A percentile compares a stretch with the other conserved stretches of the same genome.
Evolutionary conservation across 2,113 vertebrate species (phyloP).

Genomic region (Oreotragus oreotragus): DNA sequence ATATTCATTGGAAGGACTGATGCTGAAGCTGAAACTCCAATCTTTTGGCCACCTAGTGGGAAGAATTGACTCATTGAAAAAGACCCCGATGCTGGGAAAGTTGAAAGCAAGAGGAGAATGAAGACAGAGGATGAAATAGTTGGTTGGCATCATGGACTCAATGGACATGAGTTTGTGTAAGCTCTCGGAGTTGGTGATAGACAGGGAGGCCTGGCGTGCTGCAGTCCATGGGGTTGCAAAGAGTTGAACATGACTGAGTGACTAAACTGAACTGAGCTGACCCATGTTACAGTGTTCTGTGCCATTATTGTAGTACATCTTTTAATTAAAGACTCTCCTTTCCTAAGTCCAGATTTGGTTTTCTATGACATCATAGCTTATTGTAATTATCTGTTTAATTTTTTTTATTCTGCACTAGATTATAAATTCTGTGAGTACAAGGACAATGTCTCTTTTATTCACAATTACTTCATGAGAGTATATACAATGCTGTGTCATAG

Average conservation of each 20-base stretch:
- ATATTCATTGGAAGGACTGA: no score
- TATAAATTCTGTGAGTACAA: neutral
- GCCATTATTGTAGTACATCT: neutral
- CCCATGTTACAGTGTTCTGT: neutral
- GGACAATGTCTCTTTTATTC: neutral
- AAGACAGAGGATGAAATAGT: neutral
- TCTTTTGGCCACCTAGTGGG: neutral
- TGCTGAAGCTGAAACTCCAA: neutral
- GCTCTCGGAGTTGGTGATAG: neutral
- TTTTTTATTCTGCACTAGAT: neutral
- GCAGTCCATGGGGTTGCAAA: no score
- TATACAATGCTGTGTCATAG: neutral
- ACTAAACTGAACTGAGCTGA: neutral
- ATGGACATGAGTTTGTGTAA: neutral
- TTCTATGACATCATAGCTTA: neutral
- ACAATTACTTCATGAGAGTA: neutral
- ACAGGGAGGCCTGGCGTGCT: neutral
- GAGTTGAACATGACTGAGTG: fast-evolving
- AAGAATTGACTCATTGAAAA: neutral
- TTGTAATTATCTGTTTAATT: neutral
- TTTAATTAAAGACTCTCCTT: neutral
- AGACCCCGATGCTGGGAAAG: neutral
- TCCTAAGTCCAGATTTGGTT: neutral
- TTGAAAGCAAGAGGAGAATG: neutral
- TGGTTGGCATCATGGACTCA: neutral